Base-by-base conservation (phyloP, 2,797 vertebrate species). In the Rallus crepitans region DNA sequence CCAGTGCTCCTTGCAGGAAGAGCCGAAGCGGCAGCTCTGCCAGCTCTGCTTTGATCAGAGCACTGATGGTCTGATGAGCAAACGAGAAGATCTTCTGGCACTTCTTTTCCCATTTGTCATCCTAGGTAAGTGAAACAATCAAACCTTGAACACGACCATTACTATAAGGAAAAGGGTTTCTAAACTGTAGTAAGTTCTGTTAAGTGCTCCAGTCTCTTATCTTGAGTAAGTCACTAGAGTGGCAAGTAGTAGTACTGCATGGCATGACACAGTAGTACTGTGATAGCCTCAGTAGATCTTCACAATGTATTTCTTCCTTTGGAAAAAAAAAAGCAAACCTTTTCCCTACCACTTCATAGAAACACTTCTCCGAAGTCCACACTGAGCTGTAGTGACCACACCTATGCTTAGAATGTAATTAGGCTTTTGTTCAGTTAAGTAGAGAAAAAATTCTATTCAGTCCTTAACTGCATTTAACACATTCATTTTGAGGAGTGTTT, bases 61-160 rank as follows among this genome's bases (percentile, higher is more conserved):
- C 99, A 75, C 99, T 99, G 98, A 99, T 99, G 90, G 99, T 99
- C 98, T 99, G 99, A 96, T 99, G 99, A 83, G 99, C 99, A 76
- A 99, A 99, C 0, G 99, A 99, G 92, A 99, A 99, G 93, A 99
- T 99, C 98, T 99, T 99, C 98, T 99, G 99, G 96, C 99, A 99
- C 93, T 99, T 99, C 98, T 99, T 99, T 92, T 99, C 99, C 99
- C 99, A 99, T 95, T 99, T 99, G 97, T 99, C 99, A 95, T 99
- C 99, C 99, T 99, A 90, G 53, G 64, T 66, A 69, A 75, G 66
- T 31, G 68, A 80, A 93, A 69, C 14, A 78, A 91, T 40, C 33
- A 66, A 82, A 80, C 13, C 11, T 66, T 84, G 56, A 79, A 94
- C 18, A 72, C 60, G n/a, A 60, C 15, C 25, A 56, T 0, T 42